A percentile compares a stretch with the other conserved stretches of the same genome.
phyloP scores from a whole-genome alignment of 2,797 vertebrate species.

The Oreochromis grahami region DNA sequence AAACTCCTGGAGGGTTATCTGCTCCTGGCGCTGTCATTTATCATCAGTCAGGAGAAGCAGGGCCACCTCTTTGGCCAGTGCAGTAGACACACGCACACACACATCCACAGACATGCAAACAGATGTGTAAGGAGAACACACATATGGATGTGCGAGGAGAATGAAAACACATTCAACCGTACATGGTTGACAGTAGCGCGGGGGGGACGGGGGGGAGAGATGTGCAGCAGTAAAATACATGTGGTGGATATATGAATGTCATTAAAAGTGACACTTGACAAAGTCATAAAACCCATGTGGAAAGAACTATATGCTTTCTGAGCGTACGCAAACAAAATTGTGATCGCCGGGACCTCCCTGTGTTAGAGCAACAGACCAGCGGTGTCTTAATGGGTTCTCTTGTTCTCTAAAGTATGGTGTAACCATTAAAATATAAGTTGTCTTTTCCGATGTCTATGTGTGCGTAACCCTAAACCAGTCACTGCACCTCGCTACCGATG shows the following conservation, averaged over 20 bases:
- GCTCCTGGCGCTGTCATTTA: conserved; percentile 96
- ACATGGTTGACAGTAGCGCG: not conserved
- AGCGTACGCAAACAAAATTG: conserved; percentile 40
- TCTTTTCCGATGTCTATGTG: conserved; percentile 19
- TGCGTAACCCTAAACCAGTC: conserved; percentile 58
- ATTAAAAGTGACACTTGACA: conserved; percentile 46
- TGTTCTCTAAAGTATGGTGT: conserved; percentile 78
- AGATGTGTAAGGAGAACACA: conserved; percentile 32
- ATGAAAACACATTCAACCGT: not conserved
- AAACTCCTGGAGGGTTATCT: conserved; percentile 94
- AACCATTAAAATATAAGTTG: conserved; percentile 78
- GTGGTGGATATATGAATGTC: conserved; percentile 34
- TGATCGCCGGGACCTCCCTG: conserved; percentile 69
- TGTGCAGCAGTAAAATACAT: conserved; percentile 22
- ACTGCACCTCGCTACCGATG: conserved; percentile 70
- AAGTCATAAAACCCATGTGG: conserved; percentile 47
- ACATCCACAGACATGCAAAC: not conserved
- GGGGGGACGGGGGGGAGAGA: conserved; percentile 1
- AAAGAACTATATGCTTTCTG: conserved; percentile 45
- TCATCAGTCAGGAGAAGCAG: conserved; percentile 79
- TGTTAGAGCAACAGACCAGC: conserved; percentile 70
- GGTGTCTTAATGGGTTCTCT: conserved; percentile 72
- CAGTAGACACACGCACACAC: not conserved
- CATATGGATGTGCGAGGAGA: conserved; percentile 23
- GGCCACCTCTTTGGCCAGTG: conserved; percentile 45